These are phyloP conservation scores for Entomobrya multifasciata DNA, from an alignment of 2,888 invertebrate species.

Conservation along the genomic window DNA sequence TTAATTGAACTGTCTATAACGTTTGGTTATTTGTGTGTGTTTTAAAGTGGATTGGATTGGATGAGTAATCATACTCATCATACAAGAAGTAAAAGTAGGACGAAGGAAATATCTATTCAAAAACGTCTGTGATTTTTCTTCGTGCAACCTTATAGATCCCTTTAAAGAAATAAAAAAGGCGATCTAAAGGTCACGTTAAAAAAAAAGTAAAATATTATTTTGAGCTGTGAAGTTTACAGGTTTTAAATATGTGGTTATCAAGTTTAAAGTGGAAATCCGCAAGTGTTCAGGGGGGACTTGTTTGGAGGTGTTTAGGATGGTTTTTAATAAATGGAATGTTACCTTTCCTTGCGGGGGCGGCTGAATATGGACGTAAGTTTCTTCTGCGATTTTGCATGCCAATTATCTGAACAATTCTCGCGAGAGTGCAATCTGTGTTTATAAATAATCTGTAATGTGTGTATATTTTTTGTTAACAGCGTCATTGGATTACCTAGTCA, in stretches of 20 bases:
- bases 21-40: too few relatives aligned
- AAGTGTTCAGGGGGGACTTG: not conserved
- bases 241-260: not conserved
- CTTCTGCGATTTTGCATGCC: too few relatives aligned
- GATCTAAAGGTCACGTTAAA: conserved; percentile 5
- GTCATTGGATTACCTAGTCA: conserved; percentile 62
- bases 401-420: too few relatives aligned
- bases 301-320: not conserved
- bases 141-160: not conserved
- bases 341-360: conserved; percentile 21
- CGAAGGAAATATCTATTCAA: not conserved
- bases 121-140: not conserved
- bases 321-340: not conserved
- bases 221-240: not conserved
- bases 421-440: too few relatives aligned
- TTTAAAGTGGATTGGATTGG: too few relatives aligned
- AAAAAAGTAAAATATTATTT: not conserved
- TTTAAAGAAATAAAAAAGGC: too few relatives aligned
- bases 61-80: too few relatives aligned
- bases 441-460: not conserved
- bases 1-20: too few relatives aligned
- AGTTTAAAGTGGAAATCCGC: not conserved
- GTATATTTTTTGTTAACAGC: conserved; percentile 31
- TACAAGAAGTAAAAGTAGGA: too few relatives aligned
- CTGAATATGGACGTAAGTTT: conserved; percentile 64